Percentiles rank a stretch among this genome's conserved stretches.
Conservation (phyloP, 2,113 vertebrate genomes). For the Salvelinus namaycush region DNA sequence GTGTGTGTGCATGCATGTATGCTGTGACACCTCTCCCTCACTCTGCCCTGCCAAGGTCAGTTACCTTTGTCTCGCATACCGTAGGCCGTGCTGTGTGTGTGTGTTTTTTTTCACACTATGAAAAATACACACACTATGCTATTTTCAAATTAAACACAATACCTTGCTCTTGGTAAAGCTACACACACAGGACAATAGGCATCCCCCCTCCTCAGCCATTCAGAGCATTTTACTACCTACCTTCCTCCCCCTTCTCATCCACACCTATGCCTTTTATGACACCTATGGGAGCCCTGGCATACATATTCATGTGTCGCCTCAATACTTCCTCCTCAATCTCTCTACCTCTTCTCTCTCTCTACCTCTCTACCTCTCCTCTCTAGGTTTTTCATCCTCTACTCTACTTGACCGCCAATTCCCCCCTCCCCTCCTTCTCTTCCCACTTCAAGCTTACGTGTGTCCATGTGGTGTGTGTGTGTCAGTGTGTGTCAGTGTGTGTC, state of each 20-base stretch:
- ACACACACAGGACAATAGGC: not conserved
- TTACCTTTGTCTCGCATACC: slow-evolving; percentile 12
- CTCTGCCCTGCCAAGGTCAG: slow-evolving; percentile 25
- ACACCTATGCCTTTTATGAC: slow-evolving; percentile 42
- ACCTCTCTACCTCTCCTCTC: slow-evolving; percentile 38
- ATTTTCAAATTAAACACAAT: no score
- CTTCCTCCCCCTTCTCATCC: slow-evolving; percentile 24
- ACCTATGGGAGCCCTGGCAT: slow-evolving; percentile 20
- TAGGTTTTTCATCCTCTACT: slow-evolving; percentile 44
- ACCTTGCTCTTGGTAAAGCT: no score
- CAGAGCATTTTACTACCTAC: slow-evolving; percentile 20
- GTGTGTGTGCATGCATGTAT: slow-evolving; percentile 9
- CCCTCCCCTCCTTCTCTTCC: slow-evolving; percentile 39
- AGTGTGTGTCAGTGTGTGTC: not conserved
- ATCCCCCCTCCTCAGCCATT: slow-evolving; percentile 7
- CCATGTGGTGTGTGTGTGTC: not conserved
- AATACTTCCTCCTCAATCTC: not conserved
- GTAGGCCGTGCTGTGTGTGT: no score
- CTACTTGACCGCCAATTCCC: slow-evolving; percentile 53
- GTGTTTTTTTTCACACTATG: not conserved
- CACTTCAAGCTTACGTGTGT: slow-evolving; percentile 22
- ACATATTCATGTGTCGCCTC: slow-evolving; percentile 1
- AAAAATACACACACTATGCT: no score
- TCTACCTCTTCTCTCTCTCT: slow-evolving; percentile 14
- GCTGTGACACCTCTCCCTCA: slow-evolving; percentile 10